Evolutionary conservation across 2,797 vertebrate species (phyloP), one percentile per base, ranked within the genome.

Genomic region (Semotilus atromaculatus): DNA sequence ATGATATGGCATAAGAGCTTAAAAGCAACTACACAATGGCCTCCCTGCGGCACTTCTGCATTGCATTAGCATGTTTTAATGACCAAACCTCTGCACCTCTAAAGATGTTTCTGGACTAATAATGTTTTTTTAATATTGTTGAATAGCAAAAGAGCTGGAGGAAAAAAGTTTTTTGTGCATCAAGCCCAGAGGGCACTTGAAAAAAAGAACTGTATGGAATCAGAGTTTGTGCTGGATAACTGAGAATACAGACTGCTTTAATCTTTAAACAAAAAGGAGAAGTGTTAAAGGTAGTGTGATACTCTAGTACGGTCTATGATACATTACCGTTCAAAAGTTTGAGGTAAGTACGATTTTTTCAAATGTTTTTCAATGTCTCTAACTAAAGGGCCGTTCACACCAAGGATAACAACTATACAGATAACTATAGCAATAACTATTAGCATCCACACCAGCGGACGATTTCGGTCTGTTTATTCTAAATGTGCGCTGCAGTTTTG

Each of bases 151-250:
- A 77, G 14, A 60, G 55, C 53, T 76, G 13, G 7, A 76, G 53
- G 23, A 40, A 60, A 60, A 53, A 55, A 53, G 29, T 23, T 76
- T 76, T 76, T 76, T 51, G 43, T 13, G 36, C 73, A 76, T n/a
- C 31, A 58, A 38, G 14, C 55, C 51, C 31, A 36, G 73, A 58
- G 11, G 51, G 3, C 21, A 53, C 31, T 8, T 51, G 2, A 21
- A 53, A n/a, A 60, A 4, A 5, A 14, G 13, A 14, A 45, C n/a
- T 60, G n/a, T 10, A 5, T 60, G 29, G 31, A 55, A 18, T 26
- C 36, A 62, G 36, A 78, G n/a, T 62, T 26, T 29, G 16, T 10
- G 36, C 18, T 40, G 60, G 73, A 40, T 11, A 78, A 29, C 38
- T 31, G 38, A 29, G 9, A 78, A 29, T 21, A 29, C 18, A 62